Conservation (phyloP, 2,888 invertebrate genomes). For the Marronus borbonicus region DNA sequence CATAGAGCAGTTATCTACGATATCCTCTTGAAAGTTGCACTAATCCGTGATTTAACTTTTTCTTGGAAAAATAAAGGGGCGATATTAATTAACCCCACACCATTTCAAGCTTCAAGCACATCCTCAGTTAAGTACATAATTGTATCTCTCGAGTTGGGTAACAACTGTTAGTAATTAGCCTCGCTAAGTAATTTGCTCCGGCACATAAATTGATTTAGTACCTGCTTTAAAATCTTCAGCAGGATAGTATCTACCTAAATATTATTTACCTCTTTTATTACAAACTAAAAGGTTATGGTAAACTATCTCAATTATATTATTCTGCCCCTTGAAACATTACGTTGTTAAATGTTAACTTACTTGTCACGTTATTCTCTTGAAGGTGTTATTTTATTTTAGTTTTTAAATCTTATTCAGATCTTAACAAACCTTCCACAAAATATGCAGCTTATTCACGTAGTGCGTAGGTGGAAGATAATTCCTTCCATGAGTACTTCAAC, state of each 20-base stretch:
- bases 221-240: slow-evolving; percentile 19
- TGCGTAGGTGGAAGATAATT: too few species aligned
- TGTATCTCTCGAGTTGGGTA: slow-evolving; percentile 28
- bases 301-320: background rate
- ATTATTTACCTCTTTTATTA: background rate
- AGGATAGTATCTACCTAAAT: background rate
- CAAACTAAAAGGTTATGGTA: background rate
- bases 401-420: too few species aligned
- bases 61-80: slow-evolving; percentile 26
- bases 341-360: too few species aligned
- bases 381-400: too few species aligned
- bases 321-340: too few species aligned
- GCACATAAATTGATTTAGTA: slow-evolving; percentile 36
- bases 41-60: slow-evolving; percentile 16
- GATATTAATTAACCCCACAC: slow-evolving; percentile 30
- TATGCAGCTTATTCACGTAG: too few species aligned
- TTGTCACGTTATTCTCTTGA: too few species aligned
- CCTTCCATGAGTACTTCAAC: too few species aligned
- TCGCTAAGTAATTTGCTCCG: slow-evolving; percentile 19
- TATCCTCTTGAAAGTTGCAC: slow-evolving; percentile 18
- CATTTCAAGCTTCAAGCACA: slow-evolving; percentile 9
- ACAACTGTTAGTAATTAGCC: slow-evolving; percentile 38
- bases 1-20: background rate
- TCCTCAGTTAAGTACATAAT: slow-evolving; percentile 34
- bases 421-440: too few species aligned